Evolutionary conservation across 1,140 invertebrate species (phyloP).

Genomic region (Helicoverpa armigera): DNA sequence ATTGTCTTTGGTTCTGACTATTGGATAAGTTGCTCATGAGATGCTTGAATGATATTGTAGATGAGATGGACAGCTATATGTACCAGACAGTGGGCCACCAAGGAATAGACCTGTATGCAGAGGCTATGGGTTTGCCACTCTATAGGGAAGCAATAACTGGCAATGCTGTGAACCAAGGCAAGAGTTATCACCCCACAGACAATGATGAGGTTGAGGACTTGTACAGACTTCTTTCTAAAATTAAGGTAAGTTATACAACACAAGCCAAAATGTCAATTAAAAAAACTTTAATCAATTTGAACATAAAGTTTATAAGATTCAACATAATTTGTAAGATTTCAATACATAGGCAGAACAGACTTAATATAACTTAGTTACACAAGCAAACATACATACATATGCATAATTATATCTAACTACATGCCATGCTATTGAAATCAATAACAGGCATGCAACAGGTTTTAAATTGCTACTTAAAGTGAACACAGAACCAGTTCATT

Average conservation of each 20-base stretch:
- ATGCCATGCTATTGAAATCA: not conserved
- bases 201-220: conserved; percentile 99
- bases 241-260: conserved; percentile 90
- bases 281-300: not conserved
- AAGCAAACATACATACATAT: not conserved
- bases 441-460: conserved; percentile 13
- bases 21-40: not conserved
- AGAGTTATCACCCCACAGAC: conserved; percentile 94
- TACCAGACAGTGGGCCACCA: conserved; percentile 99
- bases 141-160: conserved; percentile 95
- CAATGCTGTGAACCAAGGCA: conserved; percentile 91
- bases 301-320: too few relatives aligned
- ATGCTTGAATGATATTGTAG: conserved; percentile 82
- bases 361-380: too few relatives aligned
- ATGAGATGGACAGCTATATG: conserved; percentile 99
- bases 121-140: conserved; percentile 97
- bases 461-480: conserved; percentile 23
- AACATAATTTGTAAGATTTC: too few relatives aligned
- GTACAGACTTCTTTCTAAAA: conserved; percentile 92
- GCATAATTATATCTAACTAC: not conserved
- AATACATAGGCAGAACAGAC: too few relatives aligned
- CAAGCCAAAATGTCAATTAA: not conserved
- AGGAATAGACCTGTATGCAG: conserved; percentile 96
- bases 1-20: too few relatives aligned
- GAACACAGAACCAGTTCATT: not conserved